Evolutionary conservation across 2,888 invertebrate species (phyloP).

Genomic region (Copidosoma aretas): DNA sequence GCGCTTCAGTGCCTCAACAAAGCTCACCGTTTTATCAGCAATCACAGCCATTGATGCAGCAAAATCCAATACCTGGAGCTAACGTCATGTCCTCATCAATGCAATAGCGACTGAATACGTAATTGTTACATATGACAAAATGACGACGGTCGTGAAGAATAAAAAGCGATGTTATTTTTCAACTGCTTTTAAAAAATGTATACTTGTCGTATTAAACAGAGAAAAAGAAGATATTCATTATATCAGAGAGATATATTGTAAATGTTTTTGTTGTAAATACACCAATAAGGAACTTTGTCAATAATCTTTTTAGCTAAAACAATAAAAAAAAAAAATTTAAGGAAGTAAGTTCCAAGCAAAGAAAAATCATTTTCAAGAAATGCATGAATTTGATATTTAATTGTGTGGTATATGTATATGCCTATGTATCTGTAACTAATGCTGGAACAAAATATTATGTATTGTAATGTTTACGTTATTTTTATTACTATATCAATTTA

Average conservation of each 20-base stretch:
- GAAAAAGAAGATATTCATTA: slow-evolving; percentile 19
- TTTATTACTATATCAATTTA: slow-evolving; percentile 4
- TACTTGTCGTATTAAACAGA: slow-evolving; percentile 26
- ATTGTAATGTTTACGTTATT: slow-evolving; percentile 18
- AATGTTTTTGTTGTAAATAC: slow-evolving; percentile 39
- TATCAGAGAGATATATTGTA: slow-evolving; percentile 32
- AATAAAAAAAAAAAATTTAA: slow-evolving; percentile 10
- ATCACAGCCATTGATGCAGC: slow-evolving; percentile 20
- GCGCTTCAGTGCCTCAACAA: slow-evolving; percentile 71
- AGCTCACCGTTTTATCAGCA: slow-evolving; percentile 28
- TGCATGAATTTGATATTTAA: slow-evolving; percentile 32
- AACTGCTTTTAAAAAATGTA: slow-evolving; percentile 32
- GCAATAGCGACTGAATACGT: slow-evolving; percentile 25
- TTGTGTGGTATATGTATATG: slow-evolving; percentile 36
- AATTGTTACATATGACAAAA: slow-evolving; percentile 20
- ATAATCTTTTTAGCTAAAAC: slow-evolving; percentile 23
- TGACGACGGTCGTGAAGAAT: slow-evolving; percentile 26
- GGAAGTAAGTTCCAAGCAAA: slow-evolving; percentile 24
- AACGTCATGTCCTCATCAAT: slow-evolving; percentile 21
- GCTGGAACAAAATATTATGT: slow-evolving; percentile 14
- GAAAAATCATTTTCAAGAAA: slow-evolving; percentile 35
- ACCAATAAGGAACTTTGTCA: slow-evolving; percentile 34
- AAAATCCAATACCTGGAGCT: slow-evolving; percentile 26
- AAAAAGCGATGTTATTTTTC: slow-evolving; percentile 28
- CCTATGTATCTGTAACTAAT: slow-evolving; percentile 21